These are phyloP conservation scores for Arrhopalites spinosus DNA, from an alignment of 2,888 invertebrate species.

Conservation along the genomic window DNA sequence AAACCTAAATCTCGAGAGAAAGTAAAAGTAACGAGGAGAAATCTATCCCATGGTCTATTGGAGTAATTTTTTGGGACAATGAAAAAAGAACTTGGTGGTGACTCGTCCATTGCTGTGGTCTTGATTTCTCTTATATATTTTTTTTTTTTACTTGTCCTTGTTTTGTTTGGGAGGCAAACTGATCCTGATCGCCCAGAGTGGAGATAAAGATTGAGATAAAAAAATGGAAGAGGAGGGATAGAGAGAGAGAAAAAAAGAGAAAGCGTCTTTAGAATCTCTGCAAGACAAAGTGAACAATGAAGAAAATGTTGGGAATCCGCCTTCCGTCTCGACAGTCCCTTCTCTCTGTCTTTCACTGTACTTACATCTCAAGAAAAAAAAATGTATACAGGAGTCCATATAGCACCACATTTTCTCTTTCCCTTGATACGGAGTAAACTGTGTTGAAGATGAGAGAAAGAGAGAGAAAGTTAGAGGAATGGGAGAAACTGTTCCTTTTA, in stretches of 20 bases:
- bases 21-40: too few species aligned
- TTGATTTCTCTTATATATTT: background rate
- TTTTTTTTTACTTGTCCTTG: background rate
- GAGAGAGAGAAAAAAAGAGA: too few species aligned
- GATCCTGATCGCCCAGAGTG: background rate
- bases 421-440: background rate
- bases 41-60: too few species aligned
- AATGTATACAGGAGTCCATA: too few species aligned
- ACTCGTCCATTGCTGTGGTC: background rate
- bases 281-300: constrained; percentile 5
- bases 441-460: background rate
- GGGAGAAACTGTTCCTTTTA: background rate
- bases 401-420: background rate
- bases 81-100: too few species aligned
- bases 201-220: background rate
- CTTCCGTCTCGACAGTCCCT: background rate
- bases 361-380: too few species aligned
- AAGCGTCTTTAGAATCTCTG: background rate
- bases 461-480: background rate
- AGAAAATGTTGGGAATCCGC: constrained; percentile 6
- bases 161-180: background rate
- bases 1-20: too few species aligned
- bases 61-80: too few species aligned
- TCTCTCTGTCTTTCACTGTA: too few species aligned
- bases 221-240: background rate